Evolutionary conservation across 2,113 vertebrate species (phyloP).

Genomic region (Pyxicephalus adspersus): DNA sequence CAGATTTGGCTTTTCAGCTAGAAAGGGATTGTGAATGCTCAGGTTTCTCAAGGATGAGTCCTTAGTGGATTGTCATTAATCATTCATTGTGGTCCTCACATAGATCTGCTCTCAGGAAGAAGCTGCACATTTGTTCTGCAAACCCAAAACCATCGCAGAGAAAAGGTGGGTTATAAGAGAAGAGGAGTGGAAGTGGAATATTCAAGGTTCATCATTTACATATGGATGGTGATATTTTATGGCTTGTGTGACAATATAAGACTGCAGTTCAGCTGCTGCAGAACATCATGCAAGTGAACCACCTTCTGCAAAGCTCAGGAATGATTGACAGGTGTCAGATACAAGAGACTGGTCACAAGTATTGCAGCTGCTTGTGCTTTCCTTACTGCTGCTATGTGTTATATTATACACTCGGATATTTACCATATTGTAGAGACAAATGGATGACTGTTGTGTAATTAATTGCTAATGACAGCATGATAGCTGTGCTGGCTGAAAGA

Average conservation of each 20-base stretch:
- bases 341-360: no score
- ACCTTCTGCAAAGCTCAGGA: no score
- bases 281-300: not conserved
- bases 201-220: not conserved
- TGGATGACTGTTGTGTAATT: not conserved
- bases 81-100: conserved; percentile 58
- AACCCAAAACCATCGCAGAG: conserved; percentile 3
- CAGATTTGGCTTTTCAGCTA: conserved; percentile 31
- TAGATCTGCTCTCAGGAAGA: conserved; percentile 11
- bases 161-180: conserved; percentile 12
- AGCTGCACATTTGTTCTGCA: conserved; percentile 45
- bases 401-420: not conserved
- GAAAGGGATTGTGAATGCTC: conserved; percentile 55
- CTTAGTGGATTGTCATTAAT: conserved; percentile 60
- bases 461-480: conserved; percentile 13
- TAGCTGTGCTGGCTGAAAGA: not conserved
- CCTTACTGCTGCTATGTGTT: no score
- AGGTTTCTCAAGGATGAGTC: conserved; percentile 59
- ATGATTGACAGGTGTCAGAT: no score
- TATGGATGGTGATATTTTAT: no score
- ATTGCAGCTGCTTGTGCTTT: no score
- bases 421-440: not conserved
- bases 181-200: not conserved
- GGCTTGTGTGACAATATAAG: no score
- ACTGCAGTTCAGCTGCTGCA: not conserved